phyloP scores from a whole-genome alignment of 2,113 vertebrate genomes.

The Ictidomys tridecemlineatus region DNA sequence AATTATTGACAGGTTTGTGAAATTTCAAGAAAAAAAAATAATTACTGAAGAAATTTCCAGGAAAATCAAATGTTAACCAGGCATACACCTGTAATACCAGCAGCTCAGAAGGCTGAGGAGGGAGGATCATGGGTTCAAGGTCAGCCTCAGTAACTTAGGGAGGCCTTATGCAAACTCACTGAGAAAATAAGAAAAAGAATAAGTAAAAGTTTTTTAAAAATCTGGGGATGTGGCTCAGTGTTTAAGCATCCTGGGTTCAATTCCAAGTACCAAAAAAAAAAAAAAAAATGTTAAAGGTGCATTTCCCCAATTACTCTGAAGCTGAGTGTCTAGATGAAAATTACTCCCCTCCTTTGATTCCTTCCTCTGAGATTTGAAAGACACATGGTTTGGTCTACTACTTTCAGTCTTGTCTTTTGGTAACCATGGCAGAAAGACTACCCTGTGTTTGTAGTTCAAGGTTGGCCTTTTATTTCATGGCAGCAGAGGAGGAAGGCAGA shows the following conservation, averaged over 20 bases:
- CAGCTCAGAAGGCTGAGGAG: too few relatives aligned
- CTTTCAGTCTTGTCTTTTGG: not conserved
- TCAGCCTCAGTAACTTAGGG: too few relatives aligned
- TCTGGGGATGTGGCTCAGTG: too few relatives aligned
- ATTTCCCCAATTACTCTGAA: not conserved
- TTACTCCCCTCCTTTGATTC: not conserved
- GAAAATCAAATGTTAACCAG: not conserved
- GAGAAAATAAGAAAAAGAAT: too few relatives aligned
- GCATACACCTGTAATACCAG: too few relatives aligned
- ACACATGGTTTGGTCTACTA: too few relatives aligned
- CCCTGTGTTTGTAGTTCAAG: not conserved
- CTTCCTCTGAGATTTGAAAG: not conserved
- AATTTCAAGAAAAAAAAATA: not conserved
- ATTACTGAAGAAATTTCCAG: constrained; percentile 35
- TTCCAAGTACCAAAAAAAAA: too few relatives aligned
- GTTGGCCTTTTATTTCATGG: not conserved
- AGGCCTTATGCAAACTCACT: too few relatives aligned
- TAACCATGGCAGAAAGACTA: not conserved
- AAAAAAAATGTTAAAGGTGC: not conserved
- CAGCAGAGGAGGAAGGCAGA: too few relatives aligned
- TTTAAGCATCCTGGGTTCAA: too few relatives aligned
- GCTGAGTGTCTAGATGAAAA: not conserved
- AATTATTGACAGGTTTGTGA: not conserved
- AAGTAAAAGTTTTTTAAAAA: too few relatives aligned
- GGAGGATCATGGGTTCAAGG: too few relatives aligned